Conservation (phyloP, 1,140 invertebrate genomes). For the Aplysia californica region DNA sequence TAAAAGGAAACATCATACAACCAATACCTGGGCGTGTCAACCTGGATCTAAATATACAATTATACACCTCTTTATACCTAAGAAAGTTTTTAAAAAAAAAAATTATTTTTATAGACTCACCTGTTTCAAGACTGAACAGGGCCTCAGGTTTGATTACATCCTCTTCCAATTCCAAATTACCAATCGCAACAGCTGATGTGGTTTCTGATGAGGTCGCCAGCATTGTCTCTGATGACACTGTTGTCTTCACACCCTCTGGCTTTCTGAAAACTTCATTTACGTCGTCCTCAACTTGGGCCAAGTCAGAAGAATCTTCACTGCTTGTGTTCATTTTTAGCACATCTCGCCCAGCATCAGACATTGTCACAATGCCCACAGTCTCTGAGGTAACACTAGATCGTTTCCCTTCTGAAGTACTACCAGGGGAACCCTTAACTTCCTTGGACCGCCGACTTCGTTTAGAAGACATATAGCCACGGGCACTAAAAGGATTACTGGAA, state of each 20-base stretch:
- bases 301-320: neutral
- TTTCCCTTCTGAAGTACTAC: neutral
- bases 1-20: too few species aligned
- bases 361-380: conserved; percentile 10
- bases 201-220: neutral
- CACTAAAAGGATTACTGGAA: conserved; percentile 13
- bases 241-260: neutral
- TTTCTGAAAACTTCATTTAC: neutral
- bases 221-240: neutral
- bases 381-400: conserved; percentile 2
- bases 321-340: neutral
- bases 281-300: too few species aligned
- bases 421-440: conserved; percentile 11
- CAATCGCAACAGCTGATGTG: neutral
- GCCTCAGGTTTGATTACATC: neutral
- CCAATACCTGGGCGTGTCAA: too few species aligned
- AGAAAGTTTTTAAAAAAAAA: too few species aligned
- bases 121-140: neutral
- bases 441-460: conserved; percentile 17
- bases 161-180: neutral
- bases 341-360: too few species aligned
- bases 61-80: too few species aligned
- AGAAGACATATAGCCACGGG: conserved; percentile 19
- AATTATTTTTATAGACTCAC: too few species aligned
- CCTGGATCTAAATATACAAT: too few species aligned